These are phyloP conservation scores for Jordanella pulchra DNA, from an alignment of 2,797 vertebrate species.

Conservation along the genomic window DNA sequence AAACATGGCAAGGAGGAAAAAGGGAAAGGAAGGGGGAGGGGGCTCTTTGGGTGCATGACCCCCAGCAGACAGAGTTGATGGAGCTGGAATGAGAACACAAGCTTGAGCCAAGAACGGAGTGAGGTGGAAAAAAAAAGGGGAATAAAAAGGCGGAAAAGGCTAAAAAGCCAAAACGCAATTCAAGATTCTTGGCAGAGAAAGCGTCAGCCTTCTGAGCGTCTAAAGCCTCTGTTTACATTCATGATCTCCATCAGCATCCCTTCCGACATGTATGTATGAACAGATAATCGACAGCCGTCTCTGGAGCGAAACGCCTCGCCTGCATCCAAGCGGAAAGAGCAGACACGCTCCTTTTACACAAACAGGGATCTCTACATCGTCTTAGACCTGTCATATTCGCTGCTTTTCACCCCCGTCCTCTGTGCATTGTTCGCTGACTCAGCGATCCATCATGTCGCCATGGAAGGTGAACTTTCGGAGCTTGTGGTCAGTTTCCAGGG, in stretches of 20 bases:
- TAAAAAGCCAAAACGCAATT: conserved; percentile 18
- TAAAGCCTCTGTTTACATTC: conserved; percentile 36
- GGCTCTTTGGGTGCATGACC: conserved; percentile 55
- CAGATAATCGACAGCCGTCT: conserved; percentile 21
- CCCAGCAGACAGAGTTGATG: conserved; percentile 78
- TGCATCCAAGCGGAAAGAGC: conserved; percentile 2
- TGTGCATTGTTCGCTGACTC: conserved; percentile 35
- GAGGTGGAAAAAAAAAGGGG: conserved; percentile 9
- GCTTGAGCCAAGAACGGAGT: conserved; percentile 57
- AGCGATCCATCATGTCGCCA: conserved; percentile 23
- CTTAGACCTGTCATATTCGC: conserved; percentile 28
- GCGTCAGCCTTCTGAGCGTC: conserved; percentile 13
- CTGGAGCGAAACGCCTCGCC: conserved; percentile 26
- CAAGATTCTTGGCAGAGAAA: conserved; percentile 34
- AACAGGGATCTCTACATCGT: conserved; percentile 17
- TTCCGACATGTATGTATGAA: conserved; percentile 18
- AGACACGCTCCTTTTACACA: conserved; percentile 4
- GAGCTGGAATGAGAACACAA: conserved; percentile 73
- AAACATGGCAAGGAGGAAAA: conserved; percentile 45
- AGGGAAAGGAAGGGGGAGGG: neutral
- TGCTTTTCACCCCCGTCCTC: neutral
- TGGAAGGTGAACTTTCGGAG: conserved; percentile 20
- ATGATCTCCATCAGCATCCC: conserved; percentile 47
- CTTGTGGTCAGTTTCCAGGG: conserved; percentile 16
- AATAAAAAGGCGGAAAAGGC: conserved; percentile 23